phyloP scores from a whole-genome alignment of 2,113 vertebrate genomes.

The Malurus cyaneus region DNA sequence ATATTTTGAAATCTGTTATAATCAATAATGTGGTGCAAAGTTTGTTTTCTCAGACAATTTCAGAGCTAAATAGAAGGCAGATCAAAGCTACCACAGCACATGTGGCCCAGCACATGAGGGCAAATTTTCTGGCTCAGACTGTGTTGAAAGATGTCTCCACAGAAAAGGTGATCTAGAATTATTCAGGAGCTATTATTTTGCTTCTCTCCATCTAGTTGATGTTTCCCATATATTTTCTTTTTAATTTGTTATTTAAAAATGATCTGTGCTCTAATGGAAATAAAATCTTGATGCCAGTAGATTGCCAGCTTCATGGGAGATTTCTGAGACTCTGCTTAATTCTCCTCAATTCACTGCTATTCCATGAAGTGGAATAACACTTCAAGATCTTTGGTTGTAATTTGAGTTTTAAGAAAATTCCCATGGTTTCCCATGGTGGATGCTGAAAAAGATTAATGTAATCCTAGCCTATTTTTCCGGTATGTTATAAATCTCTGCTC shows the following conservation, averaged over 20 bases:
- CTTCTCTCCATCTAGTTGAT: background rate
- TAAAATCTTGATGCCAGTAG: background rate
- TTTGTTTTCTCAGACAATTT: background rate
- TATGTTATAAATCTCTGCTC: slow-evolving; percentile 52
- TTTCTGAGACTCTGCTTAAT: background rate
- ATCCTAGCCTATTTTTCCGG: slow-evolving; percentile 8
- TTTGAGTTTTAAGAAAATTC: slow-evolving; percentile 56
- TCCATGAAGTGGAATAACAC: slow-evolving; percentile 19
- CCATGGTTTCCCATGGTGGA: slow-evolving; percentile 29
- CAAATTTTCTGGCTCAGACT: background rate
- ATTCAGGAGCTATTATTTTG: background rate
- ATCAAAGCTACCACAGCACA: background rate
- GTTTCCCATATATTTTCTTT: background rate
- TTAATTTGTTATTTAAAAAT: background rate
- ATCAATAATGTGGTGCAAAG: background rate
- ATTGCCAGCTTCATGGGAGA: background rate
- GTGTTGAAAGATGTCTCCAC: background rate
- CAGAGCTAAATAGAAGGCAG: background rate
- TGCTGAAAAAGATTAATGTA: slow-evolving; percentile 44
- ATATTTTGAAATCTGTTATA: background rate
- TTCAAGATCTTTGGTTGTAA: background rate
- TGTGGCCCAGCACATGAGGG: background rate
- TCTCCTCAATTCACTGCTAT: background rate
- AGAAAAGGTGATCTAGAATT: background rate
- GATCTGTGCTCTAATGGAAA: background rate